Evolutionary conservation across 2,888 invertebrate species (phyloP), one percentile per base, ranked within the genome.

Genomic region (Orchesellides sinensis): DNA sequence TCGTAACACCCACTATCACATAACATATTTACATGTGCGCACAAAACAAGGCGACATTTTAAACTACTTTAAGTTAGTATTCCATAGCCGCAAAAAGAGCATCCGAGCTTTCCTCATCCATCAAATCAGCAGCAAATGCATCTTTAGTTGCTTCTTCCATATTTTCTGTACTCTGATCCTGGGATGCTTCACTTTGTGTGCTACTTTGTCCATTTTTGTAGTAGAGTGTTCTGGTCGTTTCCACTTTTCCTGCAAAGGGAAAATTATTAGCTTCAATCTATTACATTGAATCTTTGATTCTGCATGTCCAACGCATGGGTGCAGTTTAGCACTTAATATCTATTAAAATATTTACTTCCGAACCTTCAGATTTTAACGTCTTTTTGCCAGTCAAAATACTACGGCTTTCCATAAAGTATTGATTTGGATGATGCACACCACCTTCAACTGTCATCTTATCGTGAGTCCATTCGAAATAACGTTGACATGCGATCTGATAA

Each of bases 351-450:
- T 32, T 6, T 14, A 32, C 1, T 3, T 8, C 4, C 63, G 14
- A 25, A 82, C 84, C 68, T 74, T 82, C 79, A 19, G 66, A 8
- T 63, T 78, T 84, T n/a, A 78, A 63, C 0, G 83, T 74, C 17
- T 85, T 85, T 56, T 84, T 87, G 52, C 87, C 88, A 5, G 70
- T 73, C 0, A 89, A 75, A 2, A 93, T 88, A 87, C 92, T 93
- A 88, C 93, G 93, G 89, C 95, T 96, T 89, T 96, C 96, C 17
- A 77, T 93, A 90, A 95, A 98, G 90, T 95, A 98, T 87, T 95
- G 95, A 91, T 98, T 98, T 0, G 98, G 98, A 91, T 98, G 98
- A 89, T 94, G 93, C 47, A 97, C 94, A 1, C 93, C 93, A 49
- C 93, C 91, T 47, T 93, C 93, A 14, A 93, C 89, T n/a, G 92